phyloP scores from a whole-genome alignment of 2,113 vertebrate species.

The Ovis canadensis region DNA sequence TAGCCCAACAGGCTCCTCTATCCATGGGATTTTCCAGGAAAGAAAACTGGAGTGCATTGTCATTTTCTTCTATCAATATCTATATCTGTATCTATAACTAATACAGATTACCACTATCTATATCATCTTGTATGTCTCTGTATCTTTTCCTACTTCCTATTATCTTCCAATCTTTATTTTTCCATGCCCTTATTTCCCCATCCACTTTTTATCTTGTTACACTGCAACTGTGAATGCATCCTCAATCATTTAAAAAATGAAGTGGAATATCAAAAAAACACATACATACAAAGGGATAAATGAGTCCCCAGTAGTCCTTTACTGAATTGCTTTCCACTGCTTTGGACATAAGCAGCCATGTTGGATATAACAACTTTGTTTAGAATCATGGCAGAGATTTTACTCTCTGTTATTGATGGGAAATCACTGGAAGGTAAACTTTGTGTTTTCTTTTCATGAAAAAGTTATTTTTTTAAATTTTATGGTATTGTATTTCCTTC shows the following conservation, averaged over 20 bases:
- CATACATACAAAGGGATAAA: not conserved
- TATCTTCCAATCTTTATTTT: not conserved
- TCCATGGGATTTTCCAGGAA: not conserved
- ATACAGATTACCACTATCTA: not conserved
- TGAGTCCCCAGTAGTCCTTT: not conserved
- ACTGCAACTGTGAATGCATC: not conserved
- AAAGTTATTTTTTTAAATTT: not conserved
- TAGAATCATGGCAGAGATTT: not conserved
- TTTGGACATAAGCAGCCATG: not conserved
- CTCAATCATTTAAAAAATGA: not conserved
- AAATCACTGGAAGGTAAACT: conserved; percentile 41
- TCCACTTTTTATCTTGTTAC: not conserved
- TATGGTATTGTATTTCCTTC: not conserved
- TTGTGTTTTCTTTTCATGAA: not conserved
- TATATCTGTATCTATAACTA: not conserved
- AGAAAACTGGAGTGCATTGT: not conserved
- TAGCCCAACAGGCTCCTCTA: not conserved
- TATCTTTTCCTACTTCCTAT: not conserved
- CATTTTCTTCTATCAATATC: not conserved
- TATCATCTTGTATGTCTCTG: not conserved
- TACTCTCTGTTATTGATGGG: not conserved
- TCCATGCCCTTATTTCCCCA: not conserved
- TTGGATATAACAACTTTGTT: not conserved
- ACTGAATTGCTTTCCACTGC: not conserved
- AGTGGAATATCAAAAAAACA: not conserved